A percentile compares a stretch with the other conserved stretches of the same genome.
Conservation (phyloP, 1,140 invertebrate species). For the Asbolus verrucosus region DNA sequence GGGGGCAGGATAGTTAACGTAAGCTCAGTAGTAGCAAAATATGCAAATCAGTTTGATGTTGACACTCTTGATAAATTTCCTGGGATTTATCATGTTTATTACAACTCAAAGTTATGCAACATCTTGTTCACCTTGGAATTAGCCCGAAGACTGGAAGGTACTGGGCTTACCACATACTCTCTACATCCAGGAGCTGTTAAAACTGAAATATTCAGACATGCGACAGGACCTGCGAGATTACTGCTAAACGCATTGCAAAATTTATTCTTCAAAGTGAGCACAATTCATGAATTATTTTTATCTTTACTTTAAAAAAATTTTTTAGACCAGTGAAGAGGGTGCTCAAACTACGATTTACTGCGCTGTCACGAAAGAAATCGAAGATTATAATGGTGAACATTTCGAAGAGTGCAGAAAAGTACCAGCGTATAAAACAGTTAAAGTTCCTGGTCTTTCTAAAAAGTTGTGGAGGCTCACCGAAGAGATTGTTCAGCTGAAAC, state of each 20-base stretch:
- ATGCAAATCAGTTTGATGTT: constrained; percentile 71
- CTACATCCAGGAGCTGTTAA: constrained; percentile 61
- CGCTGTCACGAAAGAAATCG: constrained; percentile 48
- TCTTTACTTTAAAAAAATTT: constrained; percentile 16
- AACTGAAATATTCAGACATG: constrained; percentile 60
- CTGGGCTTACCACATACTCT: constrained; percentile 56
- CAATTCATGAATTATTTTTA: background rate
- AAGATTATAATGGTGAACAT: constrained; percentile 51
- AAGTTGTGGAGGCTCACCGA: constrained; percentile 54
- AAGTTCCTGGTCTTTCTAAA: constrained; percentile 41
- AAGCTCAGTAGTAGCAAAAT: constrained; percentile 73
- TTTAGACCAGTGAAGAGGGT: constrained; percentile 56
- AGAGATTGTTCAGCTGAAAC: constrained; percentile 42
- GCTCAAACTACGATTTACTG: constrained; percentile 57
- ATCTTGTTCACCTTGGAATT: constrained; percentile 76
- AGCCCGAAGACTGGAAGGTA: constrained; percentile 69
- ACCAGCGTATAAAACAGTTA: constrained; percentile 40
- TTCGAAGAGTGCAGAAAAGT: constrained; percentile 53
- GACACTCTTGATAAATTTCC: constrained; percentile 69
- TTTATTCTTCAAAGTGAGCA: constrained; percentile 49
- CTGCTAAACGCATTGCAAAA: constrained; percentile 20
- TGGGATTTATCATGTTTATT: constrained; percentile 65
- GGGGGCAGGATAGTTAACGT: constrained; percentile 78
- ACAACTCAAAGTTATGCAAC: constrained; percentile 78
- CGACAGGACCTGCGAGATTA: constrained; percentile 35